Evolutionary conservation across 2,888 invertebrate species (phyloP).

Genomic region (Spisula solida): DNA sequence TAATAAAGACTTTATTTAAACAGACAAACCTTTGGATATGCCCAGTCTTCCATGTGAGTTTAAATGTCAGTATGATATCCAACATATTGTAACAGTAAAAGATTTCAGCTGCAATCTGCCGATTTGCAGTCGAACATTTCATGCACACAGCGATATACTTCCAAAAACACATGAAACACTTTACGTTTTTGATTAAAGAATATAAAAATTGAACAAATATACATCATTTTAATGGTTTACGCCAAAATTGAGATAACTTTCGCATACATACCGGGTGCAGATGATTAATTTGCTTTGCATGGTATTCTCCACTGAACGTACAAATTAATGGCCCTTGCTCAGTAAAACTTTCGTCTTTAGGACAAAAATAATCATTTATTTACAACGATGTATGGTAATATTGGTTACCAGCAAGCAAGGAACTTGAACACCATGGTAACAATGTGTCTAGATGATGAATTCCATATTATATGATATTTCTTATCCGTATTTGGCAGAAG

Average conservation of each 20-base stretch:
- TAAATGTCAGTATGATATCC: too few relatives aligned
- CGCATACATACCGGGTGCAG: neutral
- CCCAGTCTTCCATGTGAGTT: too few relatives aligned
- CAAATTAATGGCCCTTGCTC: constrained; percentile 1
- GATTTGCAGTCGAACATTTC: too few relatives aligned
- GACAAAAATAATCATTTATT: constrained; percentile 25
- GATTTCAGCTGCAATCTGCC: too few relatives aligned
- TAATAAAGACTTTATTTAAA: too few relatives aligned
- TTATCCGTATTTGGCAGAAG: neutral
- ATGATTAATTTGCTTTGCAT: neutral
- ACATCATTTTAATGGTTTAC: neutral
- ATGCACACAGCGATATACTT: too few relatives aligned
- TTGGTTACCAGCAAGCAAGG: neutral
- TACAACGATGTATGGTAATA: neutral
- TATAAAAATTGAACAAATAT: too few relatives aligned
- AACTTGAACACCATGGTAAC: neutral
- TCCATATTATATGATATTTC: constrained; percentile 9
- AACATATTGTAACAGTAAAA: too few relatives aligned
- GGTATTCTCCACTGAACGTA: neutral
- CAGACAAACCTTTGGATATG: too few relatives aligned
- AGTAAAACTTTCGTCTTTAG: neutral
- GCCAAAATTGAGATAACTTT: neutral
- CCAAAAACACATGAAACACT: too few relatives aligned
- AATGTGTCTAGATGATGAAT: neutral
- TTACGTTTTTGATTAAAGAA: too few relatives aligned